phyloP scores from a whole-genome alignment of 1,140 invertebrate species.

The Doryteuthis pealeii region DNA sequence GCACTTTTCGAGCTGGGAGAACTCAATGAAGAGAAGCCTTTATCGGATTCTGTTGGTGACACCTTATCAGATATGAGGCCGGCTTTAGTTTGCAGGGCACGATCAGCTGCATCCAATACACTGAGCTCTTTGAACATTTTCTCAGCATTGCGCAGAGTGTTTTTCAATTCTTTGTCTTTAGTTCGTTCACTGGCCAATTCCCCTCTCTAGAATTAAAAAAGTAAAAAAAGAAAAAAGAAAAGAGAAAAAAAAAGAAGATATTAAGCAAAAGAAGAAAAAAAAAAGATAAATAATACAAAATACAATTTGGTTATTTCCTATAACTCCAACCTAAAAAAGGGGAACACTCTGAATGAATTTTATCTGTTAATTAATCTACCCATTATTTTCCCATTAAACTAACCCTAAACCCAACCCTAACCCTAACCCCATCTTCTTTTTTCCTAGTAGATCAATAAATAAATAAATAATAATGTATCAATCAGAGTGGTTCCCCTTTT shows the following conservation, averaged over 20 bases:
- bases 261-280: background rate
- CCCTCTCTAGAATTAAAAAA: constrained; percentile 32
- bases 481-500: no score
- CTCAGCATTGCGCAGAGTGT: constrained; percentile 46
- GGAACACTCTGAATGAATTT: no score
- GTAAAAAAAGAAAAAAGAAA: constrained; percentile 3
- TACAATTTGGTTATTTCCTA: no score
- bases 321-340: no score
- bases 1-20: background rate
- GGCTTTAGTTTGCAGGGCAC: background rate
- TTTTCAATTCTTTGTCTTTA: constrained; percentile 32
- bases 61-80: background rate
- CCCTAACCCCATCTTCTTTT: no score
- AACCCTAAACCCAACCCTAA: no score
- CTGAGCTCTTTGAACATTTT: constrained; percentile 36
- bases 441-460: no score
- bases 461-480: no score
- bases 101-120: background rate
- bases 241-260: background rate
- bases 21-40: background rate
- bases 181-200: constrained; percentile 44
- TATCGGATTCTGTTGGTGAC: constrained; percentile 2
- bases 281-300: background rate
- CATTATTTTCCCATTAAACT: no score
- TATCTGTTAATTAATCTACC: no score